These are phyloP conservation scores for Salticus scenicus DNA, from an alignment of 2,888 invertebrate genomes.

Conservation along the genomic window DNA sequence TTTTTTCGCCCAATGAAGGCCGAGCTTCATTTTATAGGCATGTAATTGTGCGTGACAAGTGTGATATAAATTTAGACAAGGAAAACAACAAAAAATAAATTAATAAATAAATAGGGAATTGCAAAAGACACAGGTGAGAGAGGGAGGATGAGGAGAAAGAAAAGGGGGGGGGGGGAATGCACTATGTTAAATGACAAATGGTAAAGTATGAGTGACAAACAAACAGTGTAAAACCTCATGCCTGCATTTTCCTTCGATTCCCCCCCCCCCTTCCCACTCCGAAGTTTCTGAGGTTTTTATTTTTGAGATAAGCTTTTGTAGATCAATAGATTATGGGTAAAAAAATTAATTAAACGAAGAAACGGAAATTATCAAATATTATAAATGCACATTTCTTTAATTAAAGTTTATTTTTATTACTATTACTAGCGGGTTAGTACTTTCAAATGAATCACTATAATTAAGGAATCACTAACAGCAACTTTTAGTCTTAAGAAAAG, in stretches of 20 bases:
- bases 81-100: too few relatives aligned
- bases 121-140: too few relatives aligned
- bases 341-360: too few relatives aligned
- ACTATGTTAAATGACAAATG: slow-evolving; percentile 40
- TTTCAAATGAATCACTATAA: too few relatives aligned
- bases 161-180: not conserved
- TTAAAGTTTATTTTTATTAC: too few relatives aligned
- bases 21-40: slow-evolving; percentile 20
- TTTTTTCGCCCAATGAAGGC: slow-evolving; percentile 17
- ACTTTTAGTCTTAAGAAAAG: too few relatives aligned
- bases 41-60: slow-evolving; percentile 53
- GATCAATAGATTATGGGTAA: not conserved
- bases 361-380: too few relatives aligned
- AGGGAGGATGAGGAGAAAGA: not conserved
- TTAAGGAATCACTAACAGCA: too few relatives aligned
- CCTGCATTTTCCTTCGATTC: slow-evolving; percentile 15
- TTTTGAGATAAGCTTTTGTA: not conserved
- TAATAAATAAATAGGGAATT: not conserved
- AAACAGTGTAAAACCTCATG: slow-evolving; percentile 45
- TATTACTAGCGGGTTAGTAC: too few relatives aligned
- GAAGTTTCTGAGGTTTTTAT: slow-evolving; percentile 11
- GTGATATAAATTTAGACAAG: slow-evolving; percentile 38
- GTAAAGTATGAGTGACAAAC: slow-evolving; percentile 57
- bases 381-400: too few relatives aligned
- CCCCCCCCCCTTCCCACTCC: too few relatives aligned